Percentiles rank a stretch among this genome's conserved stretches.
Evolutionary conservation across 2,888 invertebrate species (phyloP).

Genomic region (Gymnoscelis rufifasciata): DNA sequence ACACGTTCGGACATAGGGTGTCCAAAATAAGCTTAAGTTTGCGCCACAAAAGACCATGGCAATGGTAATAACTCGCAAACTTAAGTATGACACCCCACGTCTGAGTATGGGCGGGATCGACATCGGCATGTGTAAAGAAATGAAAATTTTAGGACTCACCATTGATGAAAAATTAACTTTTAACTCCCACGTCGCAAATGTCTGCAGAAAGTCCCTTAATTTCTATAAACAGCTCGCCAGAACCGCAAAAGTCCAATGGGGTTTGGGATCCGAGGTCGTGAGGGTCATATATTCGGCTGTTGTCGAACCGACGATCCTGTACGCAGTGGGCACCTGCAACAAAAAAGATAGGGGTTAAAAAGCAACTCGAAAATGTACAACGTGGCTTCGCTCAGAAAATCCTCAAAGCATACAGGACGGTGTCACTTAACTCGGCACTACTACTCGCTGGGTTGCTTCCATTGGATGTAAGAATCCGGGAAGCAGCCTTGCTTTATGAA

Average conservation of each 20-base stretch:
- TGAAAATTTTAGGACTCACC: slow-evolving; percentile 4
- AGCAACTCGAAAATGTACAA: background rate
- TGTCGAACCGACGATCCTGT: background rate
- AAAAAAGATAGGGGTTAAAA: background rate
- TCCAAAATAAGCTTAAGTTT: slow-evolving; percentile 9
- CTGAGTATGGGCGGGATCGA: too few relatives aligned
- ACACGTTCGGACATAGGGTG: slow-evolving; percentile 9
- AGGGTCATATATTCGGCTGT: too few relatives aligned
- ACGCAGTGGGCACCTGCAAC: background rate
- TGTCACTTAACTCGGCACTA: too few relatives aligned
- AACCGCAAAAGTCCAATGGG: background rate
- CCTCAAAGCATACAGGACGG: background rate
- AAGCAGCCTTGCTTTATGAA: too few relatives aligned
- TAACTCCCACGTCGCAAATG: background rate
- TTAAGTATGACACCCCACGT: too few relatives aligned
- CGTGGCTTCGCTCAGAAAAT: background rate
- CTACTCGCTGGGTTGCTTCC: too few relatives aligned
- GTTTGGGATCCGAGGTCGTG: background rate
- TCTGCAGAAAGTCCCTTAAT: too few relatives aligned
- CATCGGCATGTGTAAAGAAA: background rate
- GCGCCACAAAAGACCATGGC: too few relatives aligned
- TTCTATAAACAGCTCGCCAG: too few relatives aligned
- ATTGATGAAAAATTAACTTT: slow-evolving; percentile 1
- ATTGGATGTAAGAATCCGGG: too few relatives aligned
- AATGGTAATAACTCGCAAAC: too few relatives aligned